These are phyloP conservation scores for Elgaria multicarinata DNA, from an alignment of 2,113 vertebrate species.

Conservation along the genomic window DNA sequence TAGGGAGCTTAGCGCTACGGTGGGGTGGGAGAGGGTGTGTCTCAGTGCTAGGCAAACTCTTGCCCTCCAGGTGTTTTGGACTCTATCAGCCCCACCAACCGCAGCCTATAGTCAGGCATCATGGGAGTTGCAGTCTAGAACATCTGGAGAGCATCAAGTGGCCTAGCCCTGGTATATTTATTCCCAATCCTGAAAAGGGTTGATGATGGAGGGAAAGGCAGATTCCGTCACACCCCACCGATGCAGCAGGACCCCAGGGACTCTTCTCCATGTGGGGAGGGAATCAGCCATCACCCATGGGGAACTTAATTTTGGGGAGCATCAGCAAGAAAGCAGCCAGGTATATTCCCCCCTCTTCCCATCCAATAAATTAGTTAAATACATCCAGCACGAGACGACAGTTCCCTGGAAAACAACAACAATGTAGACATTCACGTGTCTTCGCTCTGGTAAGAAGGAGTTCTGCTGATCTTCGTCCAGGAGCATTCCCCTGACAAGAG, in stretches of 20 bases:
- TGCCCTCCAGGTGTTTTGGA: too few relatives aligned
- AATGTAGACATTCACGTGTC: not conserved
- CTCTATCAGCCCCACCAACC: too few relatives aligned
- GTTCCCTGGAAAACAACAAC: not conserved
- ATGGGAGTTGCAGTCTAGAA: too few relatives aligned
- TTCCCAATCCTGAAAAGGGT: not conserved
- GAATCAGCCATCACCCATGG: not conserved
- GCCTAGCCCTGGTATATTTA: not conserved
- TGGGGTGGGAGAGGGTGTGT: not conserved
- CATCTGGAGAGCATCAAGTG: too few relatives aligned
- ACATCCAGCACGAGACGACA: not conserved
- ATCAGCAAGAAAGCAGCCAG: not conserved
- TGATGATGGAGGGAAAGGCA: not conserved
- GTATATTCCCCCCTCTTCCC: too few relatives aligned
- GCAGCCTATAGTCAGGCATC: not conserved
- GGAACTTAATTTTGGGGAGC: not conserved
- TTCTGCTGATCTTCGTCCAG: slow-evolving; percentile 70
- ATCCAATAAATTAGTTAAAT: slow-evolving; percentile 47
- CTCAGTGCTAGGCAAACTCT: too few relatives aligned
- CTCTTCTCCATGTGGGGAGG: not conserved
- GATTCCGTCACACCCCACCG: too few relatives aligned
- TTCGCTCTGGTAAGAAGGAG: slow-evolving; percentile 35
- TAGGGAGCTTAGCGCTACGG: not conserved
- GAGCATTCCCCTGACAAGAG: slow-evolving; percentile 55
- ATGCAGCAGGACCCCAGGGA: not conserved